phyloP scores from a whole-genome alignment of 2,113 vertebrate genomes.

The Lagopus muta region DNA sequence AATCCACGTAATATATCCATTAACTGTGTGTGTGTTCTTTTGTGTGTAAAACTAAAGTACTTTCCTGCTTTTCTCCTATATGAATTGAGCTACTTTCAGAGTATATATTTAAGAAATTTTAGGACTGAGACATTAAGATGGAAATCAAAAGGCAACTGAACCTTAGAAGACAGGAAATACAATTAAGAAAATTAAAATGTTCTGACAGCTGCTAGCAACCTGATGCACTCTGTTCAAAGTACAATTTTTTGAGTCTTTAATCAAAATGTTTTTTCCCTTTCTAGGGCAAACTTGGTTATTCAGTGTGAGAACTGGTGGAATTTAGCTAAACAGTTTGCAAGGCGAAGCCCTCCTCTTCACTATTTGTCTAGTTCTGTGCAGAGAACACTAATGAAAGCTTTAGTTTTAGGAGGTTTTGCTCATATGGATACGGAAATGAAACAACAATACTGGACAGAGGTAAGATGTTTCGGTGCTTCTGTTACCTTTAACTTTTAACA shows the following conservation, averaged over 20 bases:
- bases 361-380: constrained; percentile 95
- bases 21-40: constrained; percentile 32
- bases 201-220: neutral
- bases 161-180: neutral
- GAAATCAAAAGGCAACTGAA: neutral
- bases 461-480: constrained; percentile 62
- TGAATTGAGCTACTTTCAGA: constrained; percentile 3
- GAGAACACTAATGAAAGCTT: constrained; percentile 95
- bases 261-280: neutral
- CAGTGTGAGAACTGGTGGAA: constrained; percentile 99
- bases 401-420: constrained; percentile 97
- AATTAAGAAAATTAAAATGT: neutral
- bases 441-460: constrained; percentile 99
- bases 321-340: constrained; percentile 97
- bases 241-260: neutral
- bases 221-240: neutral
- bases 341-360: constrained; percentile 92
- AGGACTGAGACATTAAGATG: constrained; percentile 10
- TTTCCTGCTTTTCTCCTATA: constrained; percentile 27
- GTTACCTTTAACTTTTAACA: neutral
- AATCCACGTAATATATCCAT: constrained; percentile 24
- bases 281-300: constrained; percentile 96
- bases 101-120: neutral
- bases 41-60: constrained; percentile 49
- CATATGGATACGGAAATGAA: constrained; percentile 98